These are phyloP conservation scores for Parazoanthus atlanticus DNA, from an alignment of 92 coral and sea anemone species.

Conservation along the genomic window DNA sequence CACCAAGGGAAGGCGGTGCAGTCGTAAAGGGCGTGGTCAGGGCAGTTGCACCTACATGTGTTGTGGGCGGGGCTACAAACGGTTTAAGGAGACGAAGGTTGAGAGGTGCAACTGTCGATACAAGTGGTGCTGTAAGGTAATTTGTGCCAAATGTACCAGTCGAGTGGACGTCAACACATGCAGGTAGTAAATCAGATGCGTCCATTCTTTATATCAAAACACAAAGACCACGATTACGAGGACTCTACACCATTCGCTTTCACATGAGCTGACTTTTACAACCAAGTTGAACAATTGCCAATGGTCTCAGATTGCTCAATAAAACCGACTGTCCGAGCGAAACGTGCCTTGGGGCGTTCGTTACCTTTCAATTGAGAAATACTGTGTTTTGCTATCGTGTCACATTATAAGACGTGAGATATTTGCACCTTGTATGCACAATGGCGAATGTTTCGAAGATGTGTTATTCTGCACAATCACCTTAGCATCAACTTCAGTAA, in stretches of 20 bases:
- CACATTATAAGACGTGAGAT: background rate
- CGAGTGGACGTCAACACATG: conserved; percentile 59
- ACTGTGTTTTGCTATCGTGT: background rate
- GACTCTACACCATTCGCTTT: background rate
- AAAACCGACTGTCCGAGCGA: background rate
- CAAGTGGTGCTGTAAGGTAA: conserved; percentile 77
- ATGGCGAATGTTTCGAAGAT: background rate
- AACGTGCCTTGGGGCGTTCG: background rate
- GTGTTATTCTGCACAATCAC: background rate
- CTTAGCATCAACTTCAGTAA: background rate
- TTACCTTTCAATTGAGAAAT: background rate
- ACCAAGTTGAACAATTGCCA: background rate
- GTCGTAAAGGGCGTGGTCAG: conserved; percentile 59
- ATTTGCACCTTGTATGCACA: background rate
- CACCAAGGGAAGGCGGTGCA: conserved; percentile 71
- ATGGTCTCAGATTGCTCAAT: background rate
- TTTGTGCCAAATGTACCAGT: conserved; percentile 59
- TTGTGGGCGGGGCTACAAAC: conserved; percentile 77
- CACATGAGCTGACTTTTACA: background rate
- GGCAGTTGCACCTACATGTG: conserved; percentile 87
- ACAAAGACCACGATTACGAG: background rate
- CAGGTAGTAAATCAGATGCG: conserved; percentile 21
- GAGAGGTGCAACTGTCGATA: conserved; percentile 67
- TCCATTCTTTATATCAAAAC: background rate
- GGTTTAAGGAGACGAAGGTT: conserved; percentile 28